Percentiles rank a stretch among this genome's conserved stretches.
Evolutionary conservation across 2,888 invertebrate species (phyloP).

Genomic region (Tiliacea citrago): DNA sequence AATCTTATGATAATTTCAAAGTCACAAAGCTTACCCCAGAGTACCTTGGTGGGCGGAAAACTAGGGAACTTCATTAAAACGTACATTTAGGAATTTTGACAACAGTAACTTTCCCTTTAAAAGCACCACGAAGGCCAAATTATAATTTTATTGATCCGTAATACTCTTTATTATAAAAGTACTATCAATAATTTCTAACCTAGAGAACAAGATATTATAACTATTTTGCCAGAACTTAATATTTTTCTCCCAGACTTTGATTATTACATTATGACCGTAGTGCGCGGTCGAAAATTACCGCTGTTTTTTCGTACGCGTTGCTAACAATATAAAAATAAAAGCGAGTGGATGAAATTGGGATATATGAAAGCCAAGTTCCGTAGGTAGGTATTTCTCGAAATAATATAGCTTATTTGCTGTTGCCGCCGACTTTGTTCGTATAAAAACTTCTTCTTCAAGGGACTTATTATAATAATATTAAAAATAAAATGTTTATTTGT

Average conservation of each 20-base stretch:
- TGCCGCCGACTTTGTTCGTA: not conserved
- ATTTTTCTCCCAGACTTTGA: slow-evolving; percentile 18
- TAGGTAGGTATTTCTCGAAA: not conserved
- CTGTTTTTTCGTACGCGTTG: slow-evolving; percentile 30
- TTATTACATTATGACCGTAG: slow-evolving; percentile 38
- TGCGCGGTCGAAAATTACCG: slow-evolving; percentile 34
- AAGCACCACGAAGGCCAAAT: not conserved
- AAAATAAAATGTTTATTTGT: no score
- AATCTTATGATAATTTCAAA: slow-evolving; percentile 9
- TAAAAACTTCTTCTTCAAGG: not conserved
- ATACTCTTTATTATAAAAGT: slow-evolving; percentile 5
- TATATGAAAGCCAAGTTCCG: slow-evolving; percentile 3
- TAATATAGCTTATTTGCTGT: not conserved
- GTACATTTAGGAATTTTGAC: not conserved
- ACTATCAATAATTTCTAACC: slow-evolving; percentile 6
- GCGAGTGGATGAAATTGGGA: not conserved
- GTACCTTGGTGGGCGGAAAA: not conserved
- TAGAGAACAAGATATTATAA: slow-evolving; percentile 1
- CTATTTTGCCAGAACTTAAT: slow-evolving; percentile 35
- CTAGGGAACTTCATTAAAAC: not conserved
- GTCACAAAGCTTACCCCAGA: not conserved
- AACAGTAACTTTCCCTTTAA: no score
- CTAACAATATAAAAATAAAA: slow-evolving; percentile 30
- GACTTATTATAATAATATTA: no score
- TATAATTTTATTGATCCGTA: not conserved